A percentile compares a stretch with the other conserved stretches of the same genome.
Conservation (phyloP, 2,797 vertebrate species). For the Cossypha dichroa region DNA sequence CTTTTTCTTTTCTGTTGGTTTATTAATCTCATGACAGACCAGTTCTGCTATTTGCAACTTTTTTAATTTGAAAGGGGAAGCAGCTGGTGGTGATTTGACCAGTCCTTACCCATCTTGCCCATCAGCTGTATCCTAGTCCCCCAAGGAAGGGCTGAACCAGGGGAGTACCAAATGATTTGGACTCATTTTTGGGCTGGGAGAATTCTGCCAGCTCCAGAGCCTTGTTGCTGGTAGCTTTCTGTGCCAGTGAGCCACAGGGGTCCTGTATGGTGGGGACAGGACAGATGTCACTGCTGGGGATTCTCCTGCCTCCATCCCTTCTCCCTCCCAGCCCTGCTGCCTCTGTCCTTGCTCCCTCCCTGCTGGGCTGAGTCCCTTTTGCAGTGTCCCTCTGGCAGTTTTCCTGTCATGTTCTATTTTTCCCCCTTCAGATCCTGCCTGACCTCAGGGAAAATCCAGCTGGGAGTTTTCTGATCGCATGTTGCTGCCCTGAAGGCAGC, state of each 20-base stretch:
- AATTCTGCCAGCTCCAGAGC: background rate
- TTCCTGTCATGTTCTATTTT: background rate
- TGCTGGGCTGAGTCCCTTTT: background rate
- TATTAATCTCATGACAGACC: background rate
- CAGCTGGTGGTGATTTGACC: background rate
- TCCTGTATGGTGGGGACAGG: background rate
- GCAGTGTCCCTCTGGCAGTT: background rate
- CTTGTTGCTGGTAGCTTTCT: background rate
- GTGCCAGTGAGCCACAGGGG: accelerated
- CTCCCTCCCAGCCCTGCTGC: background rate
- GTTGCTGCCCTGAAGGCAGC: background rate
- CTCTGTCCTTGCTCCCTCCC: background rate
- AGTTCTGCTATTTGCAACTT: background rate
- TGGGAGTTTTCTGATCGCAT: background rate
- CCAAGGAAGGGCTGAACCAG: background rate
- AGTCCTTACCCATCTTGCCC: accelerated
- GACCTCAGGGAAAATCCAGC: background rate
- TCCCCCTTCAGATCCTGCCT: background rate
- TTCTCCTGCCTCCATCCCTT: background rate
- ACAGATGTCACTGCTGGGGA: background rate
- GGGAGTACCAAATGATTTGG: accelerated
- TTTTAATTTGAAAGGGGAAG: background rate
- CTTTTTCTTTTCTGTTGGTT: background rate
- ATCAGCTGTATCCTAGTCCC: background rate
- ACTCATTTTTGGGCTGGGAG: background rate